These are phyloP conservation scores for Ernsta delagoae DNA, from an alignment of 2,888 invertebrate species.

Conservation along the genomic window DNA sequence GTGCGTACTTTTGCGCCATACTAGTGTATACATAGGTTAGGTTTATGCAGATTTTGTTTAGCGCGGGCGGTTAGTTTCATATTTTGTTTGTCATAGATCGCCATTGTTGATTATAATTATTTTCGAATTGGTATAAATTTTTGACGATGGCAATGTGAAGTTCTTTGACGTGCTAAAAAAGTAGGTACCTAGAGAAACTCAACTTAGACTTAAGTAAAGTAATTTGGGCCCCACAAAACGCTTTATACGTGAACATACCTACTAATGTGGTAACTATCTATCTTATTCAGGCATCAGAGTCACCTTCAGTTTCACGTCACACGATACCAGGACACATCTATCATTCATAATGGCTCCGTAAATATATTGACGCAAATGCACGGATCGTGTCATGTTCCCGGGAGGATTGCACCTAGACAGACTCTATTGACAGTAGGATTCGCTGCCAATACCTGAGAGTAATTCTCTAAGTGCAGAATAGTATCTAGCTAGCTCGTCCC, in stretches of 20 bases:
- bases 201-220: too few relatives aligned
- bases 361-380: constrained; percentile 46
- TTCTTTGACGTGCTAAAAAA: too few relatives aligned
- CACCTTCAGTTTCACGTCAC: background rate
- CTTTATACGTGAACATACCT: too few relatives aligned
- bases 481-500: background rate
- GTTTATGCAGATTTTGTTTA: too few relatives aligned
- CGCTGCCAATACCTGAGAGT: constrained; percentile 27
- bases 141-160: too few relatives aligned
- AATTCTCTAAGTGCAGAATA: constrained; percentile 34
- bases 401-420: constrained; percentile 36
- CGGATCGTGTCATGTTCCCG: constrained; percentile 45
- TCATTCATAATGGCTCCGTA: constrained; percentile 40
- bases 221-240: too few relatives aligned
- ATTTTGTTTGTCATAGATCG: too few relatives aligned
- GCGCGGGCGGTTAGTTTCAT: too few relatives aligned
- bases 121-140: too few relatives aligned
- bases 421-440: constrained; percentile 24
- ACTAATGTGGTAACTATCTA: too few relatives aligned
- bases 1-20: background rate
- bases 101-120: too few relatives aligned
- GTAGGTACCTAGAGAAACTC: too few relatives aligned
- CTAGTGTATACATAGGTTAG: background rate
- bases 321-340: constrained; percentile 11
- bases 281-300: background rate